phyloP scores from a whole-genome alignment of 1,140 invertebrate species.

The Amphibalanus amphitrite region DNA sequence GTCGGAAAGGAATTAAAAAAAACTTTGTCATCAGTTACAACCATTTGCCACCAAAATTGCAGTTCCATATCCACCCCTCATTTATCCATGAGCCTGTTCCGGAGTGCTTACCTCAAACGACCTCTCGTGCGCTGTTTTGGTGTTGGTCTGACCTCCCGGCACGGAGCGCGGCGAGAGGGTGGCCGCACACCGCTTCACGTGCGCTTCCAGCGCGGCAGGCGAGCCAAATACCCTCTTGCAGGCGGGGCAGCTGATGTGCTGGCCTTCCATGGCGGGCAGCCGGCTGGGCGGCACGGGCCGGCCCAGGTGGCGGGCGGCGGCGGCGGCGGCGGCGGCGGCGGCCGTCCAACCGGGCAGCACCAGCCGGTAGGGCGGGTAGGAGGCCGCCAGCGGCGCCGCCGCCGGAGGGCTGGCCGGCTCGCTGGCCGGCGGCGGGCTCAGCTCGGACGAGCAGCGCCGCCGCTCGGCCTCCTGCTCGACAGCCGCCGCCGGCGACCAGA shows the following conservation, averaged over 20 bases:
- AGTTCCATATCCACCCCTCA: too few species aligned
- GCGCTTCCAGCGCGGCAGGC: slow-evolving; percentile 83
- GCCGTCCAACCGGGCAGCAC: background rate
- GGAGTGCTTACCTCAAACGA: slow-evolving; percentile 46
- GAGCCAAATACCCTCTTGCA: slow-evolving; percentile 97
- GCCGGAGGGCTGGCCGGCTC: background rate
- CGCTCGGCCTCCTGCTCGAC: slow-evolving; percentile 14
- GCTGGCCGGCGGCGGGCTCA: too few species aligned
- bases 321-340: too few species aligned
- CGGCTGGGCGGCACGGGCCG: background rate
- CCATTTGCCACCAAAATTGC: too few species aligned
- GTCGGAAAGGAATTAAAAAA: too few species aligned
- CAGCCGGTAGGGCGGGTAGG: background rate
- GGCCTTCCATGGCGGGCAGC: slow-evolving; percentile 26
- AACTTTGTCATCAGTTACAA: too few species aligned
- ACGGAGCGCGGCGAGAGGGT: background rate
- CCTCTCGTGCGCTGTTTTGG: slow-evolving; percentile 22
- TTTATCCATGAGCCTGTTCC: too few species aligned
- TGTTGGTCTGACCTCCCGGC: background rate
- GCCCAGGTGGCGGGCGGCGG: background rate
- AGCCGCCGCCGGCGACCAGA: slow-evolving; percentile 19
- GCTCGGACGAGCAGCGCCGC: background rate
- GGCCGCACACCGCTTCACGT: slow-evolving; percentile 37
- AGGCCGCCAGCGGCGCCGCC: too few species aligned
- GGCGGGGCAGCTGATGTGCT: slow-evolving; percentile 87